Percentiles rank a stretch among this genome's conserved stretches.
Evolutionary conservation across 2,113 vertebrate genomes (phyloP).

Genomic region (Bettongia penicillata): DNA sequence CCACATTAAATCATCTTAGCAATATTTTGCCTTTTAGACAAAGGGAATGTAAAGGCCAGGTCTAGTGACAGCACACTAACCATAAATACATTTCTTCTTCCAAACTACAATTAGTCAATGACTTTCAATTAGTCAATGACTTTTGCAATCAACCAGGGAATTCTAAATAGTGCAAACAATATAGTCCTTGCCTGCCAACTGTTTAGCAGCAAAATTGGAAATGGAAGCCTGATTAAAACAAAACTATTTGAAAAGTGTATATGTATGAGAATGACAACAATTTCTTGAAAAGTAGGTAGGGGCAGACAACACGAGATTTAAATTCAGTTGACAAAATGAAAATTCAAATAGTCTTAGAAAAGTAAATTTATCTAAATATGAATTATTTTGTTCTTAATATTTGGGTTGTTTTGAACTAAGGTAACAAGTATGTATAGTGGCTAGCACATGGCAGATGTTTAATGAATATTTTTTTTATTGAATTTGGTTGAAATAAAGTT

Average conservation of each 20-base stretch:
- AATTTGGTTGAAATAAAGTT: not conserved
- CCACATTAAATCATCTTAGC: not conserved
- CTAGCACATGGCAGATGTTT: not conserved
- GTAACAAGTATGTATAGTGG: not conserved
- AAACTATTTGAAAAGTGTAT: not conserved
- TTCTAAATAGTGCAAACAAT: not conserved
- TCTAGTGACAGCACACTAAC: not conserved
- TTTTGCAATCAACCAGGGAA: not conserved
- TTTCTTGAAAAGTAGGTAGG: not conserved
- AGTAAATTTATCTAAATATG: not conserved
- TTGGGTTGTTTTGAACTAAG: not conserved
- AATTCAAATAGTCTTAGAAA: not conserved
- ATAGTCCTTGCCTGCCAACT: not conserved
- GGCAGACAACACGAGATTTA: not conserved
- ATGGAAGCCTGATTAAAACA: not conserved
- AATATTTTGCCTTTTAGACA: not conserved
- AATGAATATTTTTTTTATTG: not conserved
- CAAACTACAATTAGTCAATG: not conserved
- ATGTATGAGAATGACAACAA: slow-evolving; percentile 14
- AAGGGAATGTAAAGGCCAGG: not conserved
- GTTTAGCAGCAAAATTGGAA: not conserved
- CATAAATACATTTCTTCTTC: not conserved
- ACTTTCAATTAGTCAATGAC: not conserved
- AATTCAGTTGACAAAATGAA: slow-evolving; percentile 7
- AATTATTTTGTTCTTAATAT: not conserved